Percentiles rank a stretch among this genome's conserved stretches.
Conservation (phyloP, 2,113 vertebrate species). For the Balaeniceps rex region DNA sequence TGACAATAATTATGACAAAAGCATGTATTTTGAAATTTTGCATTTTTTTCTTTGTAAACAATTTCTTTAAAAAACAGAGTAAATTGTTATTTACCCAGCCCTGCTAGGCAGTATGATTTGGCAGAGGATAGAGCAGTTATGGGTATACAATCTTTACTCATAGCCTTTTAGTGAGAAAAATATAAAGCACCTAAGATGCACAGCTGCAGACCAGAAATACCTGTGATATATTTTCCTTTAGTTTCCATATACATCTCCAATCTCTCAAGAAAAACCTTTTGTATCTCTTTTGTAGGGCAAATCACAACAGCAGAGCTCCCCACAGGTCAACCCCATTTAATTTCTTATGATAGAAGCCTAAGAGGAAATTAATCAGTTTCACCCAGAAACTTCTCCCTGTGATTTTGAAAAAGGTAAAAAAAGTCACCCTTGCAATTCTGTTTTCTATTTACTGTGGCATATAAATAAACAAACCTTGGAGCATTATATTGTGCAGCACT, state of each 20-base stretch:
- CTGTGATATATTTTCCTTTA: not conserved
- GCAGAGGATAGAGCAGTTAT: not conserved
- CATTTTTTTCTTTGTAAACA: not conserved
- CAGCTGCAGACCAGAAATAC: not conserved
- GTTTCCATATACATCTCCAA: not conserved
- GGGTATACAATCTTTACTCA: not conserved
- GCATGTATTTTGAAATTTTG: not conserved
- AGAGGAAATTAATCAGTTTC: slow-evolving; percentile 34
- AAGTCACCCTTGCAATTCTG: not conserved
- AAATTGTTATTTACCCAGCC: not conserved
- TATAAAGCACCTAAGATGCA: not conserved
- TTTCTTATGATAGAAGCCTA: not conserved
- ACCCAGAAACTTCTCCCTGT: not conserved
- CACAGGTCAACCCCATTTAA: slow-evolving; percentile 29
- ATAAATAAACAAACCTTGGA: slow-evolving; percentile 29
- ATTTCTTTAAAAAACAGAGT: not conserved
- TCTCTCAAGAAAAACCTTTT: slow-evolving; percentile 36
- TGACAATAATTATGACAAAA: not conserved
- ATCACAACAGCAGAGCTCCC: slow-evolving; percentile 12
- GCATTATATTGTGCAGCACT: not conserved
- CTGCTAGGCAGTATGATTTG: not conserved
- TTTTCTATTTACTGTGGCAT: not conserved
- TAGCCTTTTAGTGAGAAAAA: not conserved
- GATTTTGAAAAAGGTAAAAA: not conserved
- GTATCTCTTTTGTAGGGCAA: slow-evolving; percentile 35